These are phyloP conservation scores for Sinhomidia bicolor DNA, from an alignment of 2,888 invertebrate species.

Conservation along the genomic window DNA sequence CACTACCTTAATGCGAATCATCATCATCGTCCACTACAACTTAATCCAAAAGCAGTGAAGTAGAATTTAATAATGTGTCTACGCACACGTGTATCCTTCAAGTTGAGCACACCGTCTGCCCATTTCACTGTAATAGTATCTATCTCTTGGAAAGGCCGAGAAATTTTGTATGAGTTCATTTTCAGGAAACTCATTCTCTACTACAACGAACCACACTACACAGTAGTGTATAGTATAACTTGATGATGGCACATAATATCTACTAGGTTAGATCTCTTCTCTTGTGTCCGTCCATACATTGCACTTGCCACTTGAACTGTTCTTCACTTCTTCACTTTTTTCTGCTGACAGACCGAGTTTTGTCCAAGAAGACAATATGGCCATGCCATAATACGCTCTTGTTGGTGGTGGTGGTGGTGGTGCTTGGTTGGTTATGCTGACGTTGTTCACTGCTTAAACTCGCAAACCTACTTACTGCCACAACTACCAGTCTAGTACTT, in stretches of 20 bases:
- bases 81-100: conserved; percentile 42
- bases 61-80: conserved; percentile 34
- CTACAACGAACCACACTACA: no score
- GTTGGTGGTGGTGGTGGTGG: conserved; percentile 52
- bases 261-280: neutral
- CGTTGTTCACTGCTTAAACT: conserved; percentile 53
- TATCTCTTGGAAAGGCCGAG: neutral
- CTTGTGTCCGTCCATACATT: neutral
- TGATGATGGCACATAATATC: no score
- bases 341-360: conserved; percentile 70
- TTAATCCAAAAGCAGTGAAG: conserved; percentile 50
- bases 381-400: no score
- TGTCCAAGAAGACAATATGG: conserved; percentile 67
- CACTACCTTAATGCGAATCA: conserved; percentile 36
- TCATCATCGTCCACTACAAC: conserved; percentile 18
- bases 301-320: conserved; percentile 68
- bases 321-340: conserved; percentile 64
- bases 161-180: conserved; percentile 35
- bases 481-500: conserved; percentile 28
- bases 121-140: neutral
- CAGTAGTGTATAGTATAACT: no score
- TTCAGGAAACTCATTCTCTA: conserved; percentile 29
- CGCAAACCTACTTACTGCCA: conserved; percentile 46
- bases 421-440: conserved; percentile 65
- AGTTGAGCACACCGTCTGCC: neutral